These are phyloP conservation scores for Anniella stebbinsi DNA, from an alignment of 2,797 vertebrate species.

Conservation along the genomic window DNA sequence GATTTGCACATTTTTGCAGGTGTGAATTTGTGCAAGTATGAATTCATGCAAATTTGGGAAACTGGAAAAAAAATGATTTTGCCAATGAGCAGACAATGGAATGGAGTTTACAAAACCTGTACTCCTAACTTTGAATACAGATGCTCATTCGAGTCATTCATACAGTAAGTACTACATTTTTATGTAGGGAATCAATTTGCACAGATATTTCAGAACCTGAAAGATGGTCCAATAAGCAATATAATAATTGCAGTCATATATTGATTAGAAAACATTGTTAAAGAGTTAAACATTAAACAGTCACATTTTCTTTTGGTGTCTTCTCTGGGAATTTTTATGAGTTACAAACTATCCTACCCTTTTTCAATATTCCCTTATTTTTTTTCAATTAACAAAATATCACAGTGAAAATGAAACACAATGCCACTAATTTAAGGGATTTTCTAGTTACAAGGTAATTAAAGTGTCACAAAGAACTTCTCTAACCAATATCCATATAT, in stretches of 20 bases:
- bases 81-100: no score
- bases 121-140: conserved; percentile 43
- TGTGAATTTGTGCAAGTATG: no score
- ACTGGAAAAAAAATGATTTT: no score
- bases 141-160: background rate
- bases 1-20: no score
- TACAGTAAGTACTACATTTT: background rate
- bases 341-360: background rate
- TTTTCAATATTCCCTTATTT: background rate
- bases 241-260: conserved; percentile 19
- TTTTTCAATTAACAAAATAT: background rate
- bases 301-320: background rate
- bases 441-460: background rate
- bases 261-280: conserved; percentile 22
- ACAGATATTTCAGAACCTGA: conserved; percentile 19
- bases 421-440: background rate
- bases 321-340: background rate
- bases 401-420: background rate
- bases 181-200: conserved; percentile 15
- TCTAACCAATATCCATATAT: no score
- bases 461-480: no score
- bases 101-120: no score
- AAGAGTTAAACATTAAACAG: conserved; percentile 16
- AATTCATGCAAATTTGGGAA: no score
- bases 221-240: conserved; percentile 24